These are phyloP conservation scores for Aldabrachelys gigantea DNA, from an alignment of 2,113 vertebrate genomes.

Conservation along the genomic window DNA sequence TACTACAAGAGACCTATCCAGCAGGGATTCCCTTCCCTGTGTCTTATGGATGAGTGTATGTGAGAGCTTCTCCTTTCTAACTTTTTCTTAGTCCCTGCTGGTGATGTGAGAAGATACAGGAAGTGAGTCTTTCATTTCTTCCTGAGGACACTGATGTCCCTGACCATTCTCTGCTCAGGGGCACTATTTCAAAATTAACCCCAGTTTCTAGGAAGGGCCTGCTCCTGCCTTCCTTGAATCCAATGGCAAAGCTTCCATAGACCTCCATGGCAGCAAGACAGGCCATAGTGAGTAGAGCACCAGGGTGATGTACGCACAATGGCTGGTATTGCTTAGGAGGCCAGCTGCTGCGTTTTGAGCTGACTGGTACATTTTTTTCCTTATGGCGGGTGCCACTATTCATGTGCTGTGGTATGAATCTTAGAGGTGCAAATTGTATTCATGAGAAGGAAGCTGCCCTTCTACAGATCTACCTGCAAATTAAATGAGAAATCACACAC, in stretches of 20 bases:
- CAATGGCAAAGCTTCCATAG: not conserved
- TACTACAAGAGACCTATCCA: not conserved
- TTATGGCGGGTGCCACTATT: not conserved
- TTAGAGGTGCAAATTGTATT: not conserved
- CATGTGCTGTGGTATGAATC: rapidly evolving
- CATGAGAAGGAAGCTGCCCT: not conserved
- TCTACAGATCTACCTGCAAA: not conserved
- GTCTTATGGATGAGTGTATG: not conserved
- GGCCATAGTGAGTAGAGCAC: not conserved
- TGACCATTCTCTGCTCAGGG: not conserved
- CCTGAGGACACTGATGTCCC: not conserved
- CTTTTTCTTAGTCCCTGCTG: not conserved
- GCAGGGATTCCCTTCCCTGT: not conserved
- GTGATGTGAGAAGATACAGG: not conserved
- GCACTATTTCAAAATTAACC: not conserved
- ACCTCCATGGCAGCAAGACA: not conserved
- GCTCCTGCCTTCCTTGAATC: not conserved
- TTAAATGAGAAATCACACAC: not conserved
- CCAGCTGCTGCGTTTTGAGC: not conserved
- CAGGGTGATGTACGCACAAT: not conserved
- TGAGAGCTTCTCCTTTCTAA: not conserved
- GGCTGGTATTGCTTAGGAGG: not conserved
- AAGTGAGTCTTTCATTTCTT: not conserved
- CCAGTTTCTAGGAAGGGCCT: rapidly evolving
- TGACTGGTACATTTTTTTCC: not conserved